Conservation (phyloP, 2,797 vertebrate genomes). For the Mycteria americana region DNA sequence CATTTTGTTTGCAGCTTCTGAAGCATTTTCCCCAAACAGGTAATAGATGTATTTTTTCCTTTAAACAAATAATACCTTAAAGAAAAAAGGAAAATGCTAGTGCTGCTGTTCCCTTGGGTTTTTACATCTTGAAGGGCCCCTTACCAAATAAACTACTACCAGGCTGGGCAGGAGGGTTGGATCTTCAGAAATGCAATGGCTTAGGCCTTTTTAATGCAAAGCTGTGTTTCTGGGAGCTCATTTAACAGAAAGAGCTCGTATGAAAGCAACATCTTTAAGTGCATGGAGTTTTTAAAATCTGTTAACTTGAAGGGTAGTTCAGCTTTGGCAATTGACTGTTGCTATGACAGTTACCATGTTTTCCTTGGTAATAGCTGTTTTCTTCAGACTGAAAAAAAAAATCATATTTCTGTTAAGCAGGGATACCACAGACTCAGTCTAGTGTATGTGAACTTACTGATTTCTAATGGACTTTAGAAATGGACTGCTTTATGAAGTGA, state of each 20-base stretch:
- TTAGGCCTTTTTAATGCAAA: conserved; percentile 42
- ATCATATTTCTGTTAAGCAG: not conserved
- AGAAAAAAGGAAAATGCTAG: not conserved
- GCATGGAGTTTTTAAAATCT: not conserved
- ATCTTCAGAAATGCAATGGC: not conserved
- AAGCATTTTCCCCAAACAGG: not conserved
- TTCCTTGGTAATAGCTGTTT: not conserved
- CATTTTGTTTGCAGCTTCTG: not conserved
- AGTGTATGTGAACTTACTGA: not conserved
- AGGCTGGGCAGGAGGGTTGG: not conserved
- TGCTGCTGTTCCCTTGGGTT: not conserved
- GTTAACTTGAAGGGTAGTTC: not conserved
- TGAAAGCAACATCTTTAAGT: not conserved
- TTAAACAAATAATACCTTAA: not conserved
- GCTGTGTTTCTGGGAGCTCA: not conserved
- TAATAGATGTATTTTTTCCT: not conserved
- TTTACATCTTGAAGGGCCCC: not conserved
- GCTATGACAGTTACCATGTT: not conserved
- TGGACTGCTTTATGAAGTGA: not conserved
- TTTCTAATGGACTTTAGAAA: not conserved
- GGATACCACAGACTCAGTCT: not conserved
- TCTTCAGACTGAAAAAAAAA: not conserved
- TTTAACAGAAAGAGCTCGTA: not conserved
- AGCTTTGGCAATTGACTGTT: not conserved
- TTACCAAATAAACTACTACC: not conserved